Base-by-base conservation (phyloP, 2,113 vertebrate genomes). In the Chloropsis cyanopogon region DNA sequence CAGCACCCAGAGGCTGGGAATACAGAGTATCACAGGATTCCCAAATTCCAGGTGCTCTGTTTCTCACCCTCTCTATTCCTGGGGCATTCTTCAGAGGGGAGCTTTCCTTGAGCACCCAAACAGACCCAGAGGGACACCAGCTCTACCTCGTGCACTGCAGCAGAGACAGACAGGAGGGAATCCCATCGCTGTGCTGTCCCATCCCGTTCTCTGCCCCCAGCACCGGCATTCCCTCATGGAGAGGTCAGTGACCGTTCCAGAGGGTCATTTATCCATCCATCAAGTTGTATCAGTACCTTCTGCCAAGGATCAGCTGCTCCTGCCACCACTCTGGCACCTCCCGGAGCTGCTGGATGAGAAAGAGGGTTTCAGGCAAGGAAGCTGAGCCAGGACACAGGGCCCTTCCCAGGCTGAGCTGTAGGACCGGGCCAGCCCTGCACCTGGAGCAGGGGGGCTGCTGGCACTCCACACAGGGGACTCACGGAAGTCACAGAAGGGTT, bases 61-160 rank as follows among this genome's bases (percentile, higher is more conserved):
- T 54, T 37, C 54, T 68, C 15, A 6, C 16, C 15, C 11, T 11
- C 1, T 5, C 47, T 65, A 0, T 3, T 46, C 47, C 84, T 5
- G 14, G 17, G 29, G 11, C 18, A 19, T 63, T 22, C 42, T 53
- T 20, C 44, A 6, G 52, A 24, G 0, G 4, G 7, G 26, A 66
- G 10, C 19, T 42, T 12, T 18, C 73, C 66, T 14, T 6, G 13
- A 47, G 63, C 52, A 49, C 18, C 28, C 50, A 26, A 9, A 65
- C 3, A 12, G 14, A 12, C 6, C 1, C 2, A 33, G 14, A 33
- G 37, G 22, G 46, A 10, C 25, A 5, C 10, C 35, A 52, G 50
- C 44, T 33, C n/a, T 2, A 44, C 6, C 15, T 9, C 0, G 0
- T 0, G 20, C 2, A 3, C 41, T 65, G n/a, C 56, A 37, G 56